Evolutionary conservation across 2,113 vertebrate species (phyloP).

Genomic region (Morone saxatilis): DNA sequence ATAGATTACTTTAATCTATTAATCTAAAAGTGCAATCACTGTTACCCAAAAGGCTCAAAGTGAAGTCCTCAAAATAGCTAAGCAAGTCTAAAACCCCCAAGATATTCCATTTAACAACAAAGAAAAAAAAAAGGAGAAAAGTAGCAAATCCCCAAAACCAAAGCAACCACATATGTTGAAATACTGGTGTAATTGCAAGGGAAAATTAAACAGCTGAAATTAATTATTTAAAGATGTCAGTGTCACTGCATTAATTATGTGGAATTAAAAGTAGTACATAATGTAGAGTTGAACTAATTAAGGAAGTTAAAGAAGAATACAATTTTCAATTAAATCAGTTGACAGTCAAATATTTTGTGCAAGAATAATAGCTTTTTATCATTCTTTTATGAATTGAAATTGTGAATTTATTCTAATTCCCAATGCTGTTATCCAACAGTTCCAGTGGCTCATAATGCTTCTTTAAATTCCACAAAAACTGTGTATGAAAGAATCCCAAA

Average conservation of each 20-base stretch:
- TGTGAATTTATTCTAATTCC: neutral
- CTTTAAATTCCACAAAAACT: neutral
- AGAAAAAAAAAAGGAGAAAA: neutral
- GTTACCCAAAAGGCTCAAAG: neutral
- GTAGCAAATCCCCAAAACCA: neutral
- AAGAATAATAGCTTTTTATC: neutral
- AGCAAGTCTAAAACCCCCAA: neutral
- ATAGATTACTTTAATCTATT: neutral
- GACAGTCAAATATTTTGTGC: neutral
- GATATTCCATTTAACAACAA: neutral
- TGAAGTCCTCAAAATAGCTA: neutral
- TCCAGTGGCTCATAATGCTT: neutral
- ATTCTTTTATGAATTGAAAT: neutral
- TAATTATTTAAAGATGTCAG: neutral
- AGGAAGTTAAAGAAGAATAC: neutral
- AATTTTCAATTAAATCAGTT: neutral
- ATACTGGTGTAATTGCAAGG: neutral
- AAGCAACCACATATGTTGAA: neutral
- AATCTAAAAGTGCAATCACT: neutral
- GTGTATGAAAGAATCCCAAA: neutral
- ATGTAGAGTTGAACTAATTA: neutral
- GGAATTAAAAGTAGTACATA: neutral
- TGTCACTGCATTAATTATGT: neutral
- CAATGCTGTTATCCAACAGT: neutral
- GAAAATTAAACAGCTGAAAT: neutral